These are phyloP conservation scores for Crematogaster levior DNA, from an alignment of 2,888 invertebrate genomes.

Conservation along the genomic window DNA sequence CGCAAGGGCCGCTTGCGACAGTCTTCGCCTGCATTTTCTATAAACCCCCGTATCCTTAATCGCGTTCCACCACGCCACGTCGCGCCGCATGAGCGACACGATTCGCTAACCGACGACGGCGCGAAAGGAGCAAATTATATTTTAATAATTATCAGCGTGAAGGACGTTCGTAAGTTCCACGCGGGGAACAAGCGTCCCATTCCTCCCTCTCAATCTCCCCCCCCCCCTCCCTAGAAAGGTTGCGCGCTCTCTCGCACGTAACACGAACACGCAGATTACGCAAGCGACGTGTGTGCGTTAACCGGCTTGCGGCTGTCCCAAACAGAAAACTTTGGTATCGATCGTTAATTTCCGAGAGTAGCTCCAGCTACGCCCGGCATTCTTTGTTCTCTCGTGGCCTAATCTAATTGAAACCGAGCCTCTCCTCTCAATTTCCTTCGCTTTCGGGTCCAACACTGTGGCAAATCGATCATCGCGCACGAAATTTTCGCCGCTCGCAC, in stretches of 20 bases:
- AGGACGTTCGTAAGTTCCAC: conserved; percentile 29
- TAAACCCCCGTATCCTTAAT: conserved; percentile 42
- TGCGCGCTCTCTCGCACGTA: conserved; percentile 43
- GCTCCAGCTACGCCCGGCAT: not conserved
- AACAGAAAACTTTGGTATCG: too few relatives aligned
- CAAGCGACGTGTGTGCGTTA: conserved; percentile 43
- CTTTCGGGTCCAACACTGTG: not conserved
- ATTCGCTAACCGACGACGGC: conserved; percentile 33
- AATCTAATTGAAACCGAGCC: not conserved
- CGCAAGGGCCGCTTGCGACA: conserved; percentile 36
- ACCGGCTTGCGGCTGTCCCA: conserved; percentile 29
- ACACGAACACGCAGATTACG: conserved; percentile 54
- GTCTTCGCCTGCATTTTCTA: conserved; percentile 32
- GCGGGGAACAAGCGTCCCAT: not conserved
- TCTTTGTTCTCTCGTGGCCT: conserved; percentile 15
- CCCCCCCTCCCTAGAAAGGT: conserved; percentile 66
- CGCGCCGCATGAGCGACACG: conserved; percentile 30
- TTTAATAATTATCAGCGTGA: conserved; percentile 50
- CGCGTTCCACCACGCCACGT: not conserved
- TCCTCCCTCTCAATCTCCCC: conserved; percentile 61
- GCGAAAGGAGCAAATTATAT: conserved; percentile 38
- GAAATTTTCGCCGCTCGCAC: not conserved
- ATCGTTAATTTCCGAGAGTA: conserved; percentile 44
- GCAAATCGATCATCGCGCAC: not conserved
- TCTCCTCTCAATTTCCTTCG: not conserved